Evolutionary conservation across 2,113 vertebrate species (phyloP), one percentile per base, ranked within the genome.

Genomic region (Oreochromis aureus): DNA sequence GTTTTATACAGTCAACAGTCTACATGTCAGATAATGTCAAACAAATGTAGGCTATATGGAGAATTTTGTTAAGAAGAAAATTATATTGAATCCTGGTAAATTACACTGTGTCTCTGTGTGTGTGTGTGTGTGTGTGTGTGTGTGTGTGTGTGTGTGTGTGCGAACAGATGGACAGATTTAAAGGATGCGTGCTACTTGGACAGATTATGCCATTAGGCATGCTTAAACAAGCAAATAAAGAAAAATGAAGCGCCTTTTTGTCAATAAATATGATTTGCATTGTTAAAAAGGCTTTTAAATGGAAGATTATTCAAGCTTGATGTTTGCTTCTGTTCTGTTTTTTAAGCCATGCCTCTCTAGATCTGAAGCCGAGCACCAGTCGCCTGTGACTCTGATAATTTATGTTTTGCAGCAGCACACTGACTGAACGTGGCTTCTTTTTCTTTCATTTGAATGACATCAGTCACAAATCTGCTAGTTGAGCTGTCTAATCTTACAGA

Each of bases 81-180:
- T 69, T 87, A 79, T 93, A 86, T 90, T 83, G 82, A 92, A 87
- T 82, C 61, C 79, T 89, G 89, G 92, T 93, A 82, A 92, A 87
- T 88, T 81, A 94, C 91, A 93, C 92, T 94, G 92, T 94, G 88
- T 91, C 32, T 73, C 54, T 34, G 22, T 15, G 71, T 24, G 87
- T 54, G 85, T 5, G 83, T 83, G 81, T 6, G 34, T 34, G 34
- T 6, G 32, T 34, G 79, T 46, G 46, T 91, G 18, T n/a, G 73
- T 46, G 86, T 16, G 86, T 10, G 81, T 59, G 80, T 2, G 5
- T 56, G 85, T 9, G 55, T 55, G 83, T 7, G 79, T 16, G 58
- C 27, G 36, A 80, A n/a, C 85, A 87, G 87, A 85, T 85, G 83
- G 84, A 76, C 89, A 48, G 81, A 84, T 83, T 87, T 84, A 83